Evolutionary conservation across 2,113 vertebrate species (phyloP).

Genomic region (Gymnarchus niloticus): DNA sequence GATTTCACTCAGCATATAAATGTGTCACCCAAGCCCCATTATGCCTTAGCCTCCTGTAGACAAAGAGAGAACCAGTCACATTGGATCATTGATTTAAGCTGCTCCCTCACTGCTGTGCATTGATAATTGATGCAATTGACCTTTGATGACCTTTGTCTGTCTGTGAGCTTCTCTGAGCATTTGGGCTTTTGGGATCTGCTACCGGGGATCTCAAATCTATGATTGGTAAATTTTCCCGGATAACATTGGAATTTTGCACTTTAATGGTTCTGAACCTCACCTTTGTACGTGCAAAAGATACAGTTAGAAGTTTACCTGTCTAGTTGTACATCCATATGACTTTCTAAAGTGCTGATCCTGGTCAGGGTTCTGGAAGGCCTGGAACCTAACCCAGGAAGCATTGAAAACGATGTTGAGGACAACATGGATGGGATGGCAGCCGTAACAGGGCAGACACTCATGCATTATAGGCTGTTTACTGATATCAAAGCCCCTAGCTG

Average conservation of each 20-base stretch:
- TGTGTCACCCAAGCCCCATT: not conserved
- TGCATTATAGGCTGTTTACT: not conserved
- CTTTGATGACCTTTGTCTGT: not conserved
- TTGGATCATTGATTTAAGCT: not conserved
- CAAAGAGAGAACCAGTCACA: not conserved
- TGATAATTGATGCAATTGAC: constrained; percentile 9
- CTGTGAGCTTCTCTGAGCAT: not conserved
- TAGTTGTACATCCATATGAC: not conserved
- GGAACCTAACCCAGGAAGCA: too few relatives aligned
- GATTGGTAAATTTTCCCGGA: not conserved
- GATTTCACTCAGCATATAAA: not conserved
- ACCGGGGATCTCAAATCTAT: not conserved
- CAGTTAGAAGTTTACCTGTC: not conserved
- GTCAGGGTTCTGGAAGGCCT: not conserved
- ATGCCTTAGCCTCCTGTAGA: not conserved
- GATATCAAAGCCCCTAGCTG: not conserved
- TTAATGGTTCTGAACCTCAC: not conserved
- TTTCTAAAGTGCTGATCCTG: not conserved
- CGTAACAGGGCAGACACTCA: not conserved
- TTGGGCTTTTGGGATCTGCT: not conserved
- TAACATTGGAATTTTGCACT: not conserved
- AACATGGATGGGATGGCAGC: not conserved
- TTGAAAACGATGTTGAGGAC: too few relatives aligned
- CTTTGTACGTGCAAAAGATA: not conserved
- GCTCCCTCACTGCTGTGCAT: not conserved